phyloP scores from a whole-genome alignment of 2,888 invertebrate species.

The Drosophila testacea region DNA sequence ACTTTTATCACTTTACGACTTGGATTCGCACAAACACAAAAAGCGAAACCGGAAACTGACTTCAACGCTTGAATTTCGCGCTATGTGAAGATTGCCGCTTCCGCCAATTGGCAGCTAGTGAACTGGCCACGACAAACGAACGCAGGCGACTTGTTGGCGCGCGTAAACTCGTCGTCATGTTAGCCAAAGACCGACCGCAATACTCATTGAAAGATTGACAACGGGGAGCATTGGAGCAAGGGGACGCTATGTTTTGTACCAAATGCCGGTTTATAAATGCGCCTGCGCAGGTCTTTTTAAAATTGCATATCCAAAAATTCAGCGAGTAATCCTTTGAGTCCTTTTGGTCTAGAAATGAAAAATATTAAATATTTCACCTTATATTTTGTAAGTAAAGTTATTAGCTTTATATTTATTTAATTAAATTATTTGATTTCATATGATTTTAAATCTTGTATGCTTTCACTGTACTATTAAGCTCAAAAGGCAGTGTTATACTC shows the following conservation, averaged over 20 bases:
- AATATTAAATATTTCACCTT: neutral
- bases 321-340: too few relatives aligned
- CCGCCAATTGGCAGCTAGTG: slow-evolving; percentile 55
- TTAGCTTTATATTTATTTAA: neutral
- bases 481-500: slow-evolving; percentile 8
- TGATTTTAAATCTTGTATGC: neutral
- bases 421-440: neutral
- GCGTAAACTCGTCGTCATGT: slow-evolving; percentile 59
- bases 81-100: slow-evolving; percentile 44
- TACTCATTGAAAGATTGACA: slow-evolving; percentile 14
- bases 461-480: slow-evolving; percentile 18
- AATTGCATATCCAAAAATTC: neutral
- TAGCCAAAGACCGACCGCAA: slow-evolving; percentile 33
- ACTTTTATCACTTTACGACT: slow-evolving; percentile 37
- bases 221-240: neutral
- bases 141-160: slow-evolving; percentile 78
- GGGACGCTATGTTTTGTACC: slow-evolving; percentile 4
- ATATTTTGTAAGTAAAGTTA: neutral
- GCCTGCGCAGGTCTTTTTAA: slow-evolving; percentile 51
- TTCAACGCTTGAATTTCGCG: slow-evolving; percentile 64
- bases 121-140: slow-evolving; percentile 63
- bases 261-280: slow-evolving; percentile 57
- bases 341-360: neutral
- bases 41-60: slow-evolving; percentile 62
- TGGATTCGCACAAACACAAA: slow-evolving; percentile 34